These are phyloP conservation scores for Muschampia plurimacula DNA, from an alignment of 2,888 invertebrate genomes.

Conservation along the genomic window DNA sequence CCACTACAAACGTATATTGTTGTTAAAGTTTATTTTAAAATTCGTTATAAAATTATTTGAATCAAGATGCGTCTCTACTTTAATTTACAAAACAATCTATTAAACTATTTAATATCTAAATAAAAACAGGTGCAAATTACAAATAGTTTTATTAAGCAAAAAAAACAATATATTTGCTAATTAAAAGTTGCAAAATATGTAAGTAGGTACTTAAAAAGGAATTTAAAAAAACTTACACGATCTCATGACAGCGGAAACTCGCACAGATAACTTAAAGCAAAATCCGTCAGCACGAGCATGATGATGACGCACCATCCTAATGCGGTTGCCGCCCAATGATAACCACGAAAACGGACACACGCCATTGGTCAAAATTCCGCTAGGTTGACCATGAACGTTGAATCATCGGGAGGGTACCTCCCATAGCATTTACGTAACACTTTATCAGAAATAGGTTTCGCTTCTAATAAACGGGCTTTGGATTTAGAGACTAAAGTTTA, in stretches of 20 bases:
- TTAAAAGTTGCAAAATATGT: background rate
- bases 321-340: constrained; percentile 34
- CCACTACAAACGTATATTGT: background rate
- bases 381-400: constrained; percentile 34
- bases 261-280: constrained; percentile 10
- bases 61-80: too few relatives aligned
- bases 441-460: constrained; percentile 1
- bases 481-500: background rate
- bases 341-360: constrained; percentile 25
- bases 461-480: background rate
- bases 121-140: too few relatives aligned
- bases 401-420: constrained; percentile 15
- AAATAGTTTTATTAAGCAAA: background rate
- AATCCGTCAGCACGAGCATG: constrained; percentile 9
- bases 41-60: background rate
- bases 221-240: constrained; percentile 19
- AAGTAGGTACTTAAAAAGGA: background rate
- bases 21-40: background rate
- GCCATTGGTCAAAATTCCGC: constrained; percentile 35
- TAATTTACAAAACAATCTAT: too few relatives aligned
- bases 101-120: too few relatives aligned
- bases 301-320: constrained; percentile 40
- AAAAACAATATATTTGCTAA: background rate
- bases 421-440: constrained; percentile 12
- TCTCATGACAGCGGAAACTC: constrained; percentile 19